Evolutionary conservation across 2,888 invertebrate species (phyloP).

Genomic region (Drosophila yooni): DNA sequence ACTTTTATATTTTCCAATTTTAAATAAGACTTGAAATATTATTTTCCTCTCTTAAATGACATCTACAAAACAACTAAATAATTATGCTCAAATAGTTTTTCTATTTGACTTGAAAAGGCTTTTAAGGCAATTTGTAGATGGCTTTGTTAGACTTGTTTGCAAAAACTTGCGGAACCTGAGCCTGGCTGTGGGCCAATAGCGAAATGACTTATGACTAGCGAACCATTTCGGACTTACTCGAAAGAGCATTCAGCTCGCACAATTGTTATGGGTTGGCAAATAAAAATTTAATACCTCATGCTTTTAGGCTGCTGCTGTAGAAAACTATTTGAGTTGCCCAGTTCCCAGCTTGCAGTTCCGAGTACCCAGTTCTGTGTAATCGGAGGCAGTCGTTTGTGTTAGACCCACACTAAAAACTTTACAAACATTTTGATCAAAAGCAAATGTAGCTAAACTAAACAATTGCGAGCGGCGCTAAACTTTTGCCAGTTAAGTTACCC

Average conservation of each 20-base stretch:
- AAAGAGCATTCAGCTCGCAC: slow-evolving; percentile 29
- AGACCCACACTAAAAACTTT: slow-evolving; percentile 44
- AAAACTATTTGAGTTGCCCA: slow-evolving; percentile 61
- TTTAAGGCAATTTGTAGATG: slow-evolving; percentile 81
- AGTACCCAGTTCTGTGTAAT: slow-evolving; percentile 28
- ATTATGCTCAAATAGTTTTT: slow-evolving; percentile 72
- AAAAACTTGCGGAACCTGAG: slow-evolving; percentile 56
- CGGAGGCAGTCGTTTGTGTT: slow-evolving; percentile 52
- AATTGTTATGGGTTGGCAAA: slow-evolving; percentile 70
- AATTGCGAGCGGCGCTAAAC: slow-evolving; percentile 59
- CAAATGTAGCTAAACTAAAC: slow-evolving; percentile 66
- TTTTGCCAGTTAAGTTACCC: slow-evolving; percentile 32
- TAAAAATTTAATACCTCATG: slow-evolving; percentile 72
- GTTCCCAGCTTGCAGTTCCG: slow-evolving; percentile 10
- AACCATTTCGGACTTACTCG: slow-evolving; percentile 26
- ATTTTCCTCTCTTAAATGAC: slow-evolving; percentile 28
- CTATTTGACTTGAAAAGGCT: slow-evolving; percentile 79
- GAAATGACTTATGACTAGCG: slow-evolving; percentile 65
- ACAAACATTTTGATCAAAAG: slow-evolving; percentile 60
- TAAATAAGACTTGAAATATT: slow-evolving; percentile 1
- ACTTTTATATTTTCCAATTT: background rate
- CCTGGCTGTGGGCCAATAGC: slow-evolving; percentile 58
- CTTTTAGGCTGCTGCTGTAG: slow-evolving; percentile 58
- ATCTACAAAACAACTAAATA: slow-evolving; percentile 61
- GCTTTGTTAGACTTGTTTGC: slow-evolving; percentile 76